phyloP scores from a whole-genome alignment of 2,113 vertebrate genomes.

The Callithrix jacchus region DNA sequence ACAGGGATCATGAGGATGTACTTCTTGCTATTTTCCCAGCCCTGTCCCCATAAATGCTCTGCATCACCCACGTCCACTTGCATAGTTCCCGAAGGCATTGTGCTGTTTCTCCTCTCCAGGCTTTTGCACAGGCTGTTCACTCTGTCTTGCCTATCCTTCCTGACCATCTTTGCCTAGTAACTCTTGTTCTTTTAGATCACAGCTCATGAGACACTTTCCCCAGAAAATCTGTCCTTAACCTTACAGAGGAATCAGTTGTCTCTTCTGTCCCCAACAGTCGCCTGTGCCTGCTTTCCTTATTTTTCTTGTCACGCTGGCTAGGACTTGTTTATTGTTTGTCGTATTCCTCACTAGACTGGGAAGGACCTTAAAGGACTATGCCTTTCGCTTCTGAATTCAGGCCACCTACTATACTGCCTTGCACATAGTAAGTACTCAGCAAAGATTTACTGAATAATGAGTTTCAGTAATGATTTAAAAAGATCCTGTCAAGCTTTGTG shows the following conservation, averaged over 20 bases:
- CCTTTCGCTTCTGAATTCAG: background rate
- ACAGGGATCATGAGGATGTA: background rate
- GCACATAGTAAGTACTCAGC: background rate
- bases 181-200: background rate
- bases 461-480: background rate
- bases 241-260: background rate
- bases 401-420: background rate
- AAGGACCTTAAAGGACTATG: background rate
- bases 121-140: background rate
- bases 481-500: background rate
- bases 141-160: background rate
- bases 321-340: background rate
- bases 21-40: background rate
- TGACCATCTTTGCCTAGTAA: background rate
- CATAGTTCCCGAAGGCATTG: accelerated
- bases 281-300: background rate
- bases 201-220: background rate
- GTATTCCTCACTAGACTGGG: background rate
- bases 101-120: background rate
- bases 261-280: background rate
- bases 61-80: accelerated
- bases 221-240: background rate
- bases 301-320: no score
- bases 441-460: background rate
- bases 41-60: background rate